Evolutionary conservation across 2,113 vertebrate species (phyloP), one percentile per base, ranked within the genome.

Genomic region (Ailuropoda melanoleuca): DNA sequence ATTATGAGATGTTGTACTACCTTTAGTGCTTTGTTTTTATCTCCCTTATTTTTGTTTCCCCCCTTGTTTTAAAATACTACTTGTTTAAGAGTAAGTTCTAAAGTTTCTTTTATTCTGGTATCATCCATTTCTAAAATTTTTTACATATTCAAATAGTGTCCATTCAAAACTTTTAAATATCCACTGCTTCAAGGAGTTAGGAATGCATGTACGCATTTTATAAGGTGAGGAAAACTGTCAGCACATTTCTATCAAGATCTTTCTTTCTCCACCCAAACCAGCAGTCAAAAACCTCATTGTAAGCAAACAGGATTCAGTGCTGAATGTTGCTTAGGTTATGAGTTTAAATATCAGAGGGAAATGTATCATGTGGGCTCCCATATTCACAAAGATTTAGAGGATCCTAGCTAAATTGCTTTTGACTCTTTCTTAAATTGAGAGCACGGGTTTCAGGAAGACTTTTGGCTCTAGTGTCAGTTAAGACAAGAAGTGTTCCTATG

Each of bases 401-500:
- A 80, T 80, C 23, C 12, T 58, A 55, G 13, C 55, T 74, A 87
- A 55, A 2, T 83, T 88, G 15, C 53, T 70, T 95, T 93, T 58
- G 85, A 91, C 64, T 85, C 56, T 68, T 91, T 50, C n/a, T 70
- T 85, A 88, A 93, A 83, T 91, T 91, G 70, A 68, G 11, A 70
- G 48, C 39, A 55, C 7, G 83, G 11, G 17, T 62, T 37, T 55
- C 24, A 88, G 23, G 56, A 74, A 12, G 78, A 18, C 21, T 39
- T 53, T 48, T 89, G 29, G 1, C 23, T 66, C 31, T 92, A 24
- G 23, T 80, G 43, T 84, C 24, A 7, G 10, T 34, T 18, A 43
- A 68, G 4, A 78, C 26, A 18, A 24, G 13, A 43, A 34, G 29
- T 43, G 19, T n/a, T 81, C 3, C 6, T 7, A 23, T 46, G 64